phyloP scores from a whole-genome alignment of 2,888 invertebrate genomes.

The Pollenia amentaria region DNA sequence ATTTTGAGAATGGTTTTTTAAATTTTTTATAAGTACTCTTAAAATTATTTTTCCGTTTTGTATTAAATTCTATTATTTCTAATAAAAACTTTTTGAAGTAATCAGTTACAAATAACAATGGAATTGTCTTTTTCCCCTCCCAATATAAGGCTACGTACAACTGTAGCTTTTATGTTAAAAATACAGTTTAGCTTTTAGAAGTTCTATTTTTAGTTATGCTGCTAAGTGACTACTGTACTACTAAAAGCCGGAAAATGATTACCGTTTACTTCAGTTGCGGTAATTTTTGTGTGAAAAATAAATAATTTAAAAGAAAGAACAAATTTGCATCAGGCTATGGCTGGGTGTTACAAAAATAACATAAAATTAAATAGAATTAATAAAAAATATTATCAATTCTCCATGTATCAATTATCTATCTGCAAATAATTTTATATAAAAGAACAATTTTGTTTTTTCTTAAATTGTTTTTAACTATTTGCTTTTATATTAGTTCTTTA shows the following conservation, averaged over 20 bases:
- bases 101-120: too few relatives aligned
- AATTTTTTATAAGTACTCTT: too few relatives aligned
- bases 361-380: not conserved
- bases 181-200: not conserved
- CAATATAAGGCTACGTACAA: too few relatives aligned
- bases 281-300: constrained; percentile 11
- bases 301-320: not conserved
- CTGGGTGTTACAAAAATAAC: not conserved
- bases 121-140: too few relatives aligned
- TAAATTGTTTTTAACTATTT: too few relatives aligned
- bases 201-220: not conserved
- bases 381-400: not conserved
- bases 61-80: too few relatives aligned
- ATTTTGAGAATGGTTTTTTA: too few relatives aligned
- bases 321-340: not conserved
- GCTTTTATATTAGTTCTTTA: too few relatives aligned
- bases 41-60: too few relatives aligned
- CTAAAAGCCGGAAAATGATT: constrained; percentile 12
- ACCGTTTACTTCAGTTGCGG: constrained; percentile 1
- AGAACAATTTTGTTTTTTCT: too few relatives aligned
- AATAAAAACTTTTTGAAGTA: too few relatives aligned
- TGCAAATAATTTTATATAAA: not conserved
- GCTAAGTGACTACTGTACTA: not conserved
- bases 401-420: not conserved
- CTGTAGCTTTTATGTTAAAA: not conserved